These are phyloP conservation scores for Drosophila ananassae DNA, from an alignment of 1,140 invertebrate species.

Conservation along the genomic window DNA sequence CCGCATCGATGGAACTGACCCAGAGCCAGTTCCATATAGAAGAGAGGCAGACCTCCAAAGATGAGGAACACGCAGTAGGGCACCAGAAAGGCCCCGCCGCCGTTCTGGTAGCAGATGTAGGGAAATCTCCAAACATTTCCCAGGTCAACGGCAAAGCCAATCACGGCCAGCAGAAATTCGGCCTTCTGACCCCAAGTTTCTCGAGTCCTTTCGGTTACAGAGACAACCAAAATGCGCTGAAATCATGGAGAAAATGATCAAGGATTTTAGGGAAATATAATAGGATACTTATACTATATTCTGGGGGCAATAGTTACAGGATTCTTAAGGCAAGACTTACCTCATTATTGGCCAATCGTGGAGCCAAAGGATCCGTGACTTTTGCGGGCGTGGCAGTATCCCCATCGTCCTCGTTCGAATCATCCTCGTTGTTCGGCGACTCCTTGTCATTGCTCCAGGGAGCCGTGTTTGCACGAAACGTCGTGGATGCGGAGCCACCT, in stretches of 20 bases:
- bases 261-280: not conserved
- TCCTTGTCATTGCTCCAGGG: conserved; percentile 80
- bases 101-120: conserved; percentile 92
- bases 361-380: conserved; percentile 78
- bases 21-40: conserved; percentile 97
- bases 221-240: conserved; percentile 86
- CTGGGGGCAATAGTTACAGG: not conserved
- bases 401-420: conserved; percentile 76
- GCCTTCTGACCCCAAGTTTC: conserved; percentile 94
- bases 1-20: conserved; percentile 97
- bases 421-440: conserved; percentile 74
- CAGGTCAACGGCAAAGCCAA: conserved; percentile 94
- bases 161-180: conserved; percentile 94
- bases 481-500: conserved; percentile 26
- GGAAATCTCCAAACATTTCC: conserved; percentile 93
- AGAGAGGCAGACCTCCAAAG: conserved; percentile 95
- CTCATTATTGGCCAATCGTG: conserved; percentile 74
- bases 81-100: conserved; percentile 95
- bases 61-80: conserved; percentile 96
- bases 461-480: conserved; percentile 38
- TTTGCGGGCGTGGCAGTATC: conserved; percentile 76
- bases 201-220: conserved; percentile 86
- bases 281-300: not conserved
- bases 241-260: not conserved
- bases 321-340: conserved; percentile 30